Conservation (phyloP, 1,140 invertebrate genomes). For the Solenopsis invicta region DNA sequence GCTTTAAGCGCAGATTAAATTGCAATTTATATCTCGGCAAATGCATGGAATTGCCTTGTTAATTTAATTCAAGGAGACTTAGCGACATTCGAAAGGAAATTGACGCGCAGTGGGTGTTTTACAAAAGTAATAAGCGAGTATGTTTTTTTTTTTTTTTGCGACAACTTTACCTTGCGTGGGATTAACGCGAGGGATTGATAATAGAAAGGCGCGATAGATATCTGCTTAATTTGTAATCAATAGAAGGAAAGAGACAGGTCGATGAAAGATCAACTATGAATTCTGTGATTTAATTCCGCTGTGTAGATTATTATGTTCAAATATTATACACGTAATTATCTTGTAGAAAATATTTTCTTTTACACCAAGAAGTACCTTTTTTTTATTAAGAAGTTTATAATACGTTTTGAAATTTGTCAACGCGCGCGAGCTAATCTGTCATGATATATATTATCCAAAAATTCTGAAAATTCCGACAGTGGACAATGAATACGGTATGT, state of each 20-base stretch:
- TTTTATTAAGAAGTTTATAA: neutral
- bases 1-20: slow-evolving; percentile 58
- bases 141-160: neutral
- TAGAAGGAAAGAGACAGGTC: neutral
- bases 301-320: neutral
- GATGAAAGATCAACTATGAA: neutral
- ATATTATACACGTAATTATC: neutral
- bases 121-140: slow-evolving; percentile 23
- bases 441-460: neutral
- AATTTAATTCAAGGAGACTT: slow-evolving; percentile 66
- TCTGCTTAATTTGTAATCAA: slow-evolving; percentile 2
- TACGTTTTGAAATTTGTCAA: neutral
- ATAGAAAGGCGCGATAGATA: neutral
- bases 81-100: slow-evolving; percentile 60
- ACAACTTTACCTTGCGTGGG: neutral
- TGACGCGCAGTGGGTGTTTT: slow-evolving; percentile 45
- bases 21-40: slow-evolving; percentile 48
- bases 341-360: neutral
- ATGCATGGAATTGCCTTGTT: slow-evolving; percentile 24
- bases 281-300: neutral
- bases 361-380: too few relatives aligned
- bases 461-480: neutral
- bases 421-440: neutral
- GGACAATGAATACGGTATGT: neutral
- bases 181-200: neutral